Base-by-base conservation (phyloP, 2,113 vertebrate species). In the Sorex araneus region DNA sequence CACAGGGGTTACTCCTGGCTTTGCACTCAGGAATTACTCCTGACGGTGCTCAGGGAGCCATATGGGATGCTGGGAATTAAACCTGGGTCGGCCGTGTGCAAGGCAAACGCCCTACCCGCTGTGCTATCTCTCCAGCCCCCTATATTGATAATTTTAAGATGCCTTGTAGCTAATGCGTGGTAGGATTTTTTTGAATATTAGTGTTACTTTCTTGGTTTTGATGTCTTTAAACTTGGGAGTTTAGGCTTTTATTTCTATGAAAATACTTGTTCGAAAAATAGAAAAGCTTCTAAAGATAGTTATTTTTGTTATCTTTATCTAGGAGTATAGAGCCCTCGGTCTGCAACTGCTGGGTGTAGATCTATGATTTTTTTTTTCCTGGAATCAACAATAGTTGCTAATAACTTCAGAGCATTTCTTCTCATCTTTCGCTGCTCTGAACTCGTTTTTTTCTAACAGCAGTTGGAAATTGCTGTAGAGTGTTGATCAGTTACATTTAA, bases 201-300 rank as follows among this genome's bases (percentile, higher is more conserved):
- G 9, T 15, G 28, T 82, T 84, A 15, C 45, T 84, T 69, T 76
- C 19, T 76, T 89, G 77, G 21, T 12, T 84, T 84, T 84, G 19
- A 2, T 66, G 4, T 78, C 40, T 82, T 93, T 25, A 83, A 23
- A 64, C 27, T 83, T 87, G 64, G 28, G n/a, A 87, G 32, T 79
- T 23, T 87, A 66, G 15, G 30, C 91, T 57, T 79, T 43, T 91
- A 45, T 11, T 32, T 3, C 67, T 78, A 63, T 0, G 79, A 64
- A 94, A 92, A 50, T 88, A 66, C 15, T 88, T 74, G 9, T 75
- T 90, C 27, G 36, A 13, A 27, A 77, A 85, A 50, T 95, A 87
- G 73, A 34, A 71, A 45, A 75, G 21, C 64, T 95, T 94, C 27
- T 80, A 89, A 84, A 7, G 16, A 66, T 18, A 60, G n/a, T 80